Conservation (phyloP, 2,113 vertebrate genomes). For the Rattus norvegicus region DNA sequence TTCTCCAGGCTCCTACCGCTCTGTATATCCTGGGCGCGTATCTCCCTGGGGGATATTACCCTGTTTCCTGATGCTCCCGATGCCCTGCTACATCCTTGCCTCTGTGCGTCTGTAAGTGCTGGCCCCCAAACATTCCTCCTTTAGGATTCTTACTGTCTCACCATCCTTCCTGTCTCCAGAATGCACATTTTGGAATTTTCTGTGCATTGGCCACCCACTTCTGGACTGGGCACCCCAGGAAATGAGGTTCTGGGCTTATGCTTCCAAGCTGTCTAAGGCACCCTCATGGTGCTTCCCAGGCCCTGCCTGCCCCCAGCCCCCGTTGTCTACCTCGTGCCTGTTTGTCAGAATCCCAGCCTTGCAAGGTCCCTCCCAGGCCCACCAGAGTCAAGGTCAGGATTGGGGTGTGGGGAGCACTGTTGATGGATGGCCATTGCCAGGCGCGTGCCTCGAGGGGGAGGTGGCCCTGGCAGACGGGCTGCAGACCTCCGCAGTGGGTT, state of each 20-base stretch:
- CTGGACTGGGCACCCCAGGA: background rate
- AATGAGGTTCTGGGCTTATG: background rate
- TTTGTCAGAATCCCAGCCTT: background rate
- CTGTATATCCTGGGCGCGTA: rapidly evolving
- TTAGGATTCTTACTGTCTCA: background rate
- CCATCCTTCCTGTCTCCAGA: background rate
- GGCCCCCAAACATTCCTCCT: background rate
- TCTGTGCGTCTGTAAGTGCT: background rate
- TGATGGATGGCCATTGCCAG: slow-evolving; percentile 30
- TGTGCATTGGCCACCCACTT: rapidly evolving
- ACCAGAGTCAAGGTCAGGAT: background rate
- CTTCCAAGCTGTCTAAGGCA: background rate
- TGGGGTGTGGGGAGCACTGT: background rate
- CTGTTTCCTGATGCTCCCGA: no score
- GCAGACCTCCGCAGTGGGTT: slow-evolving; percentile 97
- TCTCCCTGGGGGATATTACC: background rate
- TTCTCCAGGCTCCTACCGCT: rapidly evolving
- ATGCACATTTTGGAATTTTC: rapidly evolving
- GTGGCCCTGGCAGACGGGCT: slow-evolving; percentile 74
- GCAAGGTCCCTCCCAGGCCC: slow-evolving; percentile 17
- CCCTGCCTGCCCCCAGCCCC: background rate
- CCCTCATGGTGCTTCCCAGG: no score
- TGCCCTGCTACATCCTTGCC: rapidly evolving
- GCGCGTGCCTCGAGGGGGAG: slow-evolving; percentile 77
- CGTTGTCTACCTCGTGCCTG: background rate